phyloP scores from a whole-genome alignment of 2,797 vertebrate genomes.

The Myiotriccus ornatus region DNA sequence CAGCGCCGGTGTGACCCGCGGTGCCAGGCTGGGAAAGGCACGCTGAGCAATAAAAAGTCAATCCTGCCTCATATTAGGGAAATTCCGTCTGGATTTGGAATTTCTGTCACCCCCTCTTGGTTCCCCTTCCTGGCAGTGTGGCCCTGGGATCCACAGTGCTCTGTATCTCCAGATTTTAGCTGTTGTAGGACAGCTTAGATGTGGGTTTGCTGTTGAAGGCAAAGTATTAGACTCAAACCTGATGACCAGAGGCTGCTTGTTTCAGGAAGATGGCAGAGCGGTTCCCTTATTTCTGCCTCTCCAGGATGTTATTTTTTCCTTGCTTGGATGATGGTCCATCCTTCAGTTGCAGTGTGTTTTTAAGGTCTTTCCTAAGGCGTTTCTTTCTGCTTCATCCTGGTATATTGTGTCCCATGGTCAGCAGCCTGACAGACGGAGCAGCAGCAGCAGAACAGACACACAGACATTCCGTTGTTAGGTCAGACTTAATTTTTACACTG shows the following conservation, averaged over 20 bases:
- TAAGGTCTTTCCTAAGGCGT: neutral
- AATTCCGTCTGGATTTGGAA: neutral
- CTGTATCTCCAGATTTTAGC: neutral
- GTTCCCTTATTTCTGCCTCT: neutral
- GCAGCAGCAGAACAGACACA: neutral
- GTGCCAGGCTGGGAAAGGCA: neutral
- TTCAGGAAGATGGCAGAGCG: neutral
- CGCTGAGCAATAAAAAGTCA: fast-evolving
- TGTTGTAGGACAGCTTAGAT: neutral
- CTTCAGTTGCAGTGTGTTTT: neutral
- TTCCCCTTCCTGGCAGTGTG: fast-evolving
- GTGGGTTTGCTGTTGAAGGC: neutral
- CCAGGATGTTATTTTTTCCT: neutral
- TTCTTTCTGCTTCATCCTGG: neutral
- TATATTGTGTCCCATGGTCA: neutral
- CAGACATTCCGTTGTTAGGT: fast-evolving
- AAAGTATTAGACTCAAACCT: neutral
- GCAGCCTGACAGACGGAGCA: neutral
- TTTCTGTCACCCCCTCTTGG: neutral
- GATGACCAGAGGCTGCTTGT: neutral
- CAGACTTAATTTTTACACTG: neutral
- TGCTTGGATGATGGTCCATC: neutral
- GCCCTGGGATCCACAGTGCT: neutral
- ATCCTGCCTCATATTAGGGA: neutral
- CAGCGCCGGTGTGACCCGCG: fast-evolving